Evolutionary conservation across 2,888 invertebrate species (phyloP), one percentile per base, ranked within the genome.

Genomic region (Trichopria drosophilae): DNA sequence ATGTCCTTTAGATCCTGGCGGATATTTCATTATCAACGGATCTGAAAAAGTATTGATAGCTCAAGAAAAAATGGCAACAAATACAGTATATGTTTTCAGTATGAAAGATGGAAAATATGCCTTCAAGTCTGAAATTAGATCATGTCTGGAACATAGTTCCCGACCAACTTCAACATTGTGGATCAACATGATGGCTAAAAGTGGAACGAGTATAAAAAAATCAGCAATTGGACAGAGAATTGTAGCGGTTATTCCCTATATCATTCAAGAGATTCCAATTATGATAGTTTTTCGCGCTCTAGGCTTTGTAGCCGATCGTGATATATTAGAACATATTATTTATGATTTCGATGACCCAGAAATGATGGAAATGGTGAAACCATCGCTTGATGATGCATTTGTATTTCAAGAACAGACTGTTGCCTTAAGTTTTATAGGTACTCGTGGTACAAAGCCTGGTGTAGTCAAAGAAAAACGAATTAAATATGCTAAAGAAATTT

Each of bases 341-440:
- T 99, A 99, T 75, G 99, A 99, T 73, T 99, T 99, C 78, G 97
- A 99, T 77, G 99, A 99, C 78, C 97, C 96, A 4, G 99, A 99
- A 81, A 97, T 99, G 96, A 99, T 99, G 98, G 99, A 99, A 83
- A 97, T 99, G 97, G 97, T 95, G 0, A 99, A 99, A 75, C 98
- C 99, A 0, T 98, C 97, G 0, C 78, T 99, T 49, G 98, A 99
- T 78, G 98, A 99, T 79, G 98, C 98, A 29, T 99, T 99, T 77
- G 98, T 98, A 0, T 95, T 99, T 62, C 98, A 98, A 78, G 98
- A 99, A 73, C 98, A 99, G 76, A 95, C 91, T 79, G 95, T 99
- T 2, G 99, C 98, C 0, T 79, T 99, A 13, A 99, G 97, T 78
- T 99, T 99, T 67, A 99, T 99, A 67, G 99, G 99, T 58, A 87